A percentile compares a stretch with the other conserved stretches of the same genome.
Evolutionary conservation across 2,797 vertebrate species (phyloP).

Genomic region (Enteromius thamalakanensis): DNA sequence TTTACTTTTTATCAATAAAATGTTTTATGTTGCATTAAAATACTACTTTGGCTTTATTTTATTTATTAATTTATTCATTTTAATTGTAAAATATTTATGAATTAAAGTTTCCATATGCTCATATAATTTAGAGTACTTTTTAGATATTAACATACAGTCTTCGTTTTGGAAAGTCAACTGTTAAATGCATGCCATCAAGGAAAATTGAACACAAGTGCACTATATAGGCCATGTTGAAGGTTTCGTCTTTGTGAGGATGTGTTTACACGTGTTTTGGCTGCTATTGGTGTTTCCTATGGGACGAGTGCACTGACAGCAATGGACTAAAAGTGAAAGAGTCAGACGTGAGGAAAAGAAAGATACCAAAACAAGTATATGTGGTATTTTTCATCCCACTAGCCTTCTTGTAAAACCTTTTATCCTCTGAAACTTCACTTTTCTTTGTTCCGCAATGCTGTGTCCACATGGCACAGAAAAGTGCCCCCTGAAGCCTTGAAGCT

Average conservation of each 20-base stretch:
- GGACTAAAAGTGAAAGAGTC: slow-evolving; percentile 57
- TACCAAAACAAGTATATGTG: slow-evolving; percentile 53
- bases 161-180: not conserved
- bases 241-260: slow-evolving; percentile 14
- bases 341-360: slow-evolving; percentile 53
- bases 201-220: not conserved
- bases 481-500: not conserved
- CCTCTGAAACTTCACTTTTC: slow-evolving; percentile 60
- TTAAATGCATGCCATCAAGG: not conserved
- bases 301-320: slow-evolving; percentile 39
- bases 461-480: not conserved
- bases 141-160: not conserved
- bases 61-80: not conserved
- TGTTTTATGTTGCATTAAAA: not conserved
- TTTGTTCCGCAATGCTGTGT: slow-evolving; percentile 64
- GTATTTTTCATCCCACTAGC: slow-evolving; percentile 58
- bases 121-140: not conserved
- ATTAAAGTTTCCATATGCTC: not conserved
- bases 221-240: slow-evolving; percentile 19
- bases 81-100: not conserved
- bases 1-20: not conserved
- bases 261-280: slow-evolving; percentile 17
- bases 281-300: slow-evolving; percentile 40
- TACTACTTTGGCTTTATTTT: not conserved
- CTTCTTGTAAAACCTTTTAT: slow-evolving; percentile 34